Evolutionary conservation across 2,888 invertebrate genomes (phyloP).

Genomic region (Drosophila testacea): DNA sequence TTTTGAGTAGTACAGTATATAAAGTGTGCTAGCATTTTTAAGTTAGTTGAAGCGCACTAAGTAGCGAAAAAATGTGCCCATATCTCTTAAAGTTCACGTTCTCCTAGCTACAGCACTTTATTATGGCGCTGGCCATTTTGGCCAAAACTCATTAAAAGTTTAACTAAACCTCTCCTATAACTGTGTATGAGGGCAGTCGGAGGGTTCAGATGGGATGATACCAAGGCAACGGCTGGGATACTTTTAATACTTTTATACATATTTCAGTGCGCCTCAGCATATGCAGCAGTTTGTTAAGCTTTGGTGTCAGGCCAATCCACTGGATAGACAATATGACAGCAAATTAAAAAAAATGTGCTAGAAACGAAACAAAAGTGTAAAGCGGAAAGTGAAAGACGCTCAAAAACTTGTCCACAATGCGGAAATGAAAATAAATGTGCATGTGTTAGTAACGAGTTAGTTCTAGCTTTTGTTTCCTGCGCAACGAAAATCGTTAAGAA

Average conservation of each 20-base stretch:
- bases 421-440: constrained; percentile 67
- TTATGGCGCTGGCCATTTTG: constrained; percentile 23
- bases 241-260: neutral
- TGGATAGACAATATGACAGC: constrained; percentile 40
- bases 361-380: constrained; percentile 31
- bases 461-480: constrained; percentile 51
- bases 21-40: constrained; percentile 28
- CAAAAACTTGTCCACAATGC: constrained; percentile 38
- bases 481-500: constrained; percentile 62
- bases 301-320: constrained; percentile 6
- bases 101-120: constrained; percentile 12
- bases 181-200: constrained; percentile 24
- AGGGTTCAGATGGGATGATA: constrained; percentile 3
- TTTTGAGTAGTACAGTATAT: constrained; percentile 16
- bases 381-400: constrained; percentile 45
- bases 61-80: constrained; percentile 28
- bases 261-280: constrained; percentile 26
- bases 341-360: constrained; percentile 52
- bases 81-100: constrained; percentile 9
- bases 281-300: constrained; percentile 23
- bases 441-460: constrained; percentile 53
- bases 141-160: constrained; percentile 68
- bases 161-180: constrained; percentile 16
- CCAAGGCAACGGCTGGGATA: neutral
- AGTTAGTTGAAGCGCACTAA: constrained; percentile 47